These are phyloP conservation scores for Conopomorpha cramerella DNA, from an alignment of 1,140 invertebrate species.

Conservation along the genomic window DNA sequence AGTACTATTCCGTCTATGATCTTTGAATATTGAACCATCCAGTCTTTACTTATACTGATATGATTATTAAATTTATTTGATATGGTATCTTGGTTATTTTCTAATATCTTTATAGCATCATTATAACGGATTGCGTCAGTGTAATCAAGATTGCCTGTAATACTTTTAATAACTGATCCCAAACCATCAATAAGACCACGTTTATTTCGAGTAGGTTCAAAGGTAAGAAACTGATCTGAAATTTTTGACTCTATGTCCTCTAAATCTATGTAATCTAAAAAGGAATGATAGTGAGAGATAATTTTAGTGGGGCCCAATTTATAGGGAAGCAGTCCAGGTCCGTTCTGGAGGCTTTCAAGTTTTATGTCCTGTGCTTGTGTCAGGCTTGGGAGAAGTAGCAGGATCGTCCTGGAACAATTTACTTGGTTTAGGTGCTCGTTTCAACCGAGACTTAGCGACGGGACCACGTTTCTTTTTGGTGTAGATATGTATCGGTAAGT, in stretches of 20 bases:
- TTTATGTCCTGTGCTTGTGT: neutral
- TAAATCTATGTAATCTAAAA: neutral
- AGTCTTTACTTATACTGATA: slow-evolving; percentile 10
- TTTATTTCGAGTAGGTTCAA: slow-evolving; percentile 11
- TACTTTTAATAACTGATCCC: no score
- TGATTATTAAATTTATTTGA: slow-evolving; percentile 10
- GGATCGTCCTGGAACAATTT: slow-evolving; percentile 1
- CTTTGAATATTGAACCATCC: slow-evolving; percentile 4
- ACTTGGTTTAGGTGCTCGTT: neutral
- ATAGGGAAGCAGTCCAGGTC: slow-evolving; percentile 1
- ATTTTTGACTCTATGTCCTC: neutral
- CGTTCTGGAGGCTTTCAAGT: no score
- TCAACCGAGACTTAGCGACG: slow-evolving; percentile 1
- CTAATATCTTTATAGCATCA: no score
- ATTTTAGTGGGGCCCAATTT: slow-evolving; percentile 1
- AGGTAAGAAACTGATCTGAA: slow-evolving; percentile 8
- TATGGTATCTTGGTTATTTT: slow-evolving; percentile 7
- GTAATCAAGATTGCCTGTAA: neutral
- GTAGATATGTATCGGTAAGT: slow-evolving; percentile 1
- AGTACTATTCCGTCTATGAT: no score
- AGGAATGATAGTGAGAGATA: slow-evolving; percentile 1
- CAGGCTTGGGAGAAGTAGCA: neutral
- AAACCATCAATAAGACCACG: slow-evolving; percentile 8
- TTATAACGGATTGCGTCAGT: neutral
- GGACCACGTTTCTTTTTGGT: slow-evolving; percentile 2